These are phyloP conservation scores for Sebastes melanostomus DNA, from an alignment of 2,797 vertebrate species.

Conservation along the genomic window DNA sequence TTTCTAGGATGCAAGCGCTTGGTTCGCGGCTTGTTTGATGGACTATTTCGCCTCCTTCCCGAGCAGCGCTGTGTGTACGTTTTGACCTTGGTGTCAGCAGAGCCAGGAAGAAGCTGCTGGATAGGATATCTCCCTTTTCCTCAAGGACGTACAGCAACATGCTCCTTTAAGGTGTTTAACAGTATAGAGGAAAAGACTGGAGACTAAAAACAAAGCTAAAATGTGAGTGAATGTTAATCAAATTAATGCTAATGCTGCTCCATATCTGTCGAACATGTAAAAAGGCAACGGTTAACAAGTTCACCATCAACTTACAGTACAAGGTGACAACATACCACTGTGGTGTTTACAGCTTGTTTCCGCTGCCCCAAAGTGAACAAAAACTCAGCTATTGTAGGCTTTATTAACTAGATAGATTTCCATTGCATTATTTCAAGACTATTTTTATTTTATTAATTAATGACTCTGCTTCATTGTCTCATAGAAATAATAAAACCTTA, in stretches of 20 bases:
- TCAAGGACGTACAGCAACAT: slow-evolving; percentile 44
- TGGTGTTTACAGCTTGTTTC: not conserved
- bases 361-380: not conserved
- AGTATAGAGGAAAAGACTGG: not conserved
- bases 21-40: slow-evolving; percentile 62
- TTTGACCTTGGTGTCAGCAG: slow-evolving; percentile 76
- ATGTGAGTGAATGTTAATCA: not conserved
- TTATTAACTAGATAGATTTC: not conserved
- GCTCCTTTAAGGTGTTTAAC: not conserved
- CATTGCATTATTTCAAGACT: not conserved
- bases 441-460: not conserved
- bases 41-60: slow-evolving; percentile 61
- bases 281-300: not conserved
- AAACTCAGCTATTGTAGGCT: not conserved
- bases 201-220: not conserved
- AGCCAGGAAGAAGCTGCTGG: slow-evolving; percentile 73
- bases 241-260: not conserved
- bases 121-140: slow-evolving; percentile 56
- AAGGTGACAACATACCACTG: not conserved
- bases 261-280: not conserved
- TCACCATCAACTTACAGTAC: too few species aligned
- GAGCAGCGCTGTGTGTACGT: slow-evolving; percentile 36
- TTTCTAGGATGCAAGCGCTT: slow-evolving; percentile 65
- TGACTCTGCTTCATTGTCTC: not conserved
- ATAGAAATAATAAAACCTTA: not conserved